These are phyloP conservation scores for Sphecodes monilicornis DNA, from an alignment of 2,888 invertebrate genomes.

Conservation along the genomic window DNA sequence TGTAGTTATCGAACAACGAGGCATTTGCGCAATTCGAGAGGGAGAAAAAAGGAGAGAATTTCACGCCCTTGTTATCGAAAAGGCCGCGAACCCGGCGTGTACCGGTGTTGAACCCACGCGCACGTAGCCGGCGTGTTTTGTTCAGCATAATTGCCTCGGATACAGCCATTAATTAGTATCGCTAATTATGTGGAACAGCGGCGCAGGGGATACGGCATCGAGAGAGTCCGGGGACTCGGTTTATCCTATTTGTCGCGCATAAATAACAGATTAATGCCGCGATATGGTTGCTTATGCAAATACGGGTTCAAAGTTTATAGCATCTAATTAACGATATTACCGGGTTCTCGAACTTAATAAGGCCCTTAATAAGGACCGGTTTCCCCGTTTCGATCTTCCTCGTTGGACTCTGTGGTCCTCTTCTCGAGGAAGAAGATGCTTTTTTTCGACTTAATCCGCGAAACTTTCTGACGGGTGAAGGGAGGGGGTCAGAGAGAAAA, in stretches of 20 bases:
- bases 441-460: not conserved
- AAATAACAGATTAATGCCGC: conserved; percentile 72
- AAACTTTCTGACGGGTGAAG: not conserved
- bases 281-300: conserved; percentile 74
- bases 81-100: not conserved
- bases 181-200: conserved; percentile 75
- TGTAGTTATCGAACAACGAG: not conserved
- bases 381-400: conserved; percentile 13
- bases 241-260: conserved; percentile 71
- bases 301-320: conserved; percentile 76
- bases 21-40: not conserved
- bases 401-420: not conserved
- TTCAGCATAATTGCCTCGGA: conserved; percentile 63
- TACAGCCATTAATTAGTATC: conserved; percentile 77
- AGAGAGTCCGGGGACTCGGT: conserved; percentile 38
- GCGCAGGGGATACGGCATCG: conserved; percentile 42
- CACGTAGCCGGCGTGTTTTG: conserved; percentile 50
- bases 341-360: conserved; percentile 57
- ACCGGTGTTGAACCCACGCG: conserved; percentile 28
- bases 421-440: not conserved
- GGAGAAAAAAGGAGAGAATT: not conserved
- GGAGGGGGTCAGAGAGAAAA: not conserved
- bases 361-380: conserved; percentile 38
- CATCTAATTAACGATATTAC: conserved; percentile 74
- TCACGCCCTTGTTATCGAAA: conserved; percentile 38